Evolutionary conservation across 2,888 invertebrate genomes (phyloP), one percentile per base, ranked within the genome.

Genomic region (Caradrina kadenii): DNA sequence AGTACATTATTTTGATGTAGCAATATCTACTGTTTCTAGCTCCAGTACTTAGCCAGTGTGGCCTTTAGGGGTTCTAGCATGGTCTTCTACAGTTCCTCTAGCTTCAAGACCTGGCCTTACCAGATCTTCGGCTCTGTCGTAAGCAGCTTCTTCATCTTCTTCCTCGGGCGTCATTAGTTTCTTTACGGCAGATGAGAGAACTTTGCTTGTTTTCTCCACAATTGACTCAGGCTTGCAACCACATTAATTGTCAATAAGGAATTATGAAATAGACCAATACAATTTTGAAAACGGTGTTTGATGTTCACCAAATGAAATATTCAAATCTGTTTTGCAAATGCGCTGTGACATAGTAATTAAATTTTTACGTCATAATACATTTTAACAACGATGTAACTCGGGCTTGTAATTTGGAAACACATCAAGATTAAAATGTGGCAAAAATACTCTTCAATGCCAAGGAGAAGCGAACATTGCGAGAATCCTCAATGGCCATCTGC

Each of bases 111-210:
- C 84, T 74, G 81, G 78, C 77, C 88, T 97, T 97, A 97, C 98
- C 97, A 97, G 96, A 92, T 97, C 97, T 80, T 97, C 97, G 69
- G 96, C 97, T 89, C 96, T 96, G 86, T 97, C 97, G 85, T 97
- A 97, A 75, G 96, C 97, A 61, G 97, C 96, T 80, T 96, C 96
- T 82, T 97, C 96, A 64, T 91, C 90, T 58, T 96, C 96, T 53
- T 92, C 92, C 63, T 96, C 94, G 1, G 95, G 90, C 2, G 93
- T 91, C 76, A 95, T 91, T 83, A 96, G 91, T 78, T 96, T 96
- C 91, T 96, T 96, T 87, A 96, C 96, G 76, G 96, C 94, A 63
- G 91, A 93, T 78, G 93, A 95, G 75, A 96, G 91, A 87, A 96
- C 96, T 85, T 94, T 94, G 69, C 96, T 88, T 54, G 96, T 96